phyloP scores from a whole-genome alignment of 2,113 vertebrate genomes.

The Abramis brama region DNA sequence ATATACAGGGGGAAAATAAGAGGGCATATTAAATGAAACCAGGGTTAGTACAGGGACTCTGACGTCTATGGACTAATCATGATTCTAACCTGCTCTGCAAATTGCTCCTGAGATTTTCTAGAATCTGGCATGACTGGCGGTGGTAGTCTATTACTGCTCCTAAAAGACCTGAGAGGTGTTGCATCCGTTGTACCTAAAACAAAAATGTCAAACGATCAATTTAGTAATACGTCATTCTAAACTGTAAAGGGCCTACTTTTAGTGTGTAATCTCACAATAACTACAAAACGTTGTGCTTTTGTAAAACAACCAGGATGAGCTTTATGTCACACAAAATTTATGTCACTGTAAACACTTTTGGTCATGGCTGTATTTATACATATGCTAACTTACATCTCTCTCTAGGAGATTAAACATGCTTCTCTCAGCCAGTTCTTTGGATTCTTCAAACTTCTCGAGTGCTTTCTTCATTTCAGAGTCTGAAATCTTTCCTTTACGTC shows the following conservation, averaged over 20 bases:
- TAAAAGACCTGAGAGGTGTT: constrained; percentile 81
- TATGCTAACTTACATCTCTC: constrained; percentile 84
- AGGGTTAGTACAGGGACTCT: not conserved
- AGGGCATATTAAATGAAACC: not conserved
- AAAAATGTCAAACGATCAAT: constrained; percentile 16
- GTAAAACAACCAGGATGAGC: no score
- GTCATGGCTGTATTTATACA: not conserved
- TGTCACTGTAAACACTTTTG: no score
- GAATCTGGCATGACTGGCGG: constrained; percentile 78
- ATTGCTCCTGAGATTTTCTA: constrained; percentile 82
- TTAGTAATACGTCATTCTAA: no score
- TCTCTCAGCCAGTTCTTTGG: constrained; percentile 87
- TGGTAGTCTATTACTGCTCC: constrained; percentile 86
- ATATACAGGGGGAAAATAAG: constrained; percentile 55
- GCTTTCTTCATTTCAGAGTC: constrained; percentile 84
- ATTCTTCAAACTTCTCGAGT: constrained; percentile 88
- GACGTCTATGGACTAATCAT: not conserved
- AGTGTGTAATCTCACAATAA: no score
- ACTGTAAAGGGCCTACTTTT: no score
- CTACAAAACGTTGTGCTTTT: no score
- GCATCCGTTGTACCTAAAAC: constrained; percentile 83
- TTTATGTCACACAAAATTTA: no score
- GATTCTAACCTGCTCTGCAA: constrained; percentile 80
- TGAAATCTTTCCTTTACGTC: constrained; percentile 81
- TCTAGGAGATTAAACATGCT: constrained; percentile 93